Evolutionary conservation across 2,113 vertebrate genomes (phyloP), one percentile per base, ranked within the genome.

Genomic region (Hucho hucho): DNA sequence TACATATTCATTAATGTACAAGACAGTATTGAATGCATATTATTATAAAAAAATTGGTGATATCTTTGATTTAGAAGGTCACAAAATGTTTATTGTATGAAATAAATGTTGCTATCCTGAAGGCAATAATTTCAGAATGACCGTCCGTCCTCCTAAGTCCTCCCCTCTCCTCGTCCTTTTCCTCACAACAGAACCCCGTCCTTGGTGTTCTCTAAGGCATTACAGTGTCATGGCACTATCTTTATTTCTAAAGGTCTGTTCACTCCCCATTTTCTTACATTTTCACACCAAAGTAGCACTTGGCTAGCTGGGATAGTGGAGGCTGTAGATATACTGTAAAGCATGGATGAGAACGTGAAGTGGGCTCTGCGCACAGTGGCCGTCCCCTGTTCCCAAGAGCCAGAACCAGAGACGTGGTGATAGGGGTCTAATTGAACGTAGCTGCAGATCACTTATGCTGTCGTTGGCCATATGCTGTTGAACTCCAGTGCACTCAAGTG

Each of bases 71-170:
- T 25, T 29, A 5, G 18, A 67, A 37, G 64, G 64, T 37, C 29
- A 67, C 64, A 67, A 66, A 66, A 66, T 66, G 64, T 66, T 66
- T 25, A 32, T 66, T 66, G 28, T 28, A 66, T 29, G 64, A 66
- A 32, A 67, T 67, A 29, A 67, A 26, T 67, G 26, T 32, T 32
- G 14, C 65, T 67, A 37, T 37, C 28, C 28, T n/a, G 65, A 67
- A 67, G 65, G 65, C 29, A 67, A 67, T 43, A 6, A n/a, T 67
- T 67, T 43, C 65, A 18, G 24, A 26, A 67, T 67, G 65, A 43
- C 28, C 7, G 6, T 26, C 6, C 7, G 1, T 29, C 18, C 29
- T 65, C 26, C 26, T 20, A 56, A 56, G n/a, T 61, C 29, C 6
- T n/a, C 29, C 29, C 18, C 65, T 67, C 28, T 7, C 6, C 18